Evolutionary conservation across 2,888 invertebrate genomes (phyloP).

Genomic region (Andrena flavipes): DNA sequence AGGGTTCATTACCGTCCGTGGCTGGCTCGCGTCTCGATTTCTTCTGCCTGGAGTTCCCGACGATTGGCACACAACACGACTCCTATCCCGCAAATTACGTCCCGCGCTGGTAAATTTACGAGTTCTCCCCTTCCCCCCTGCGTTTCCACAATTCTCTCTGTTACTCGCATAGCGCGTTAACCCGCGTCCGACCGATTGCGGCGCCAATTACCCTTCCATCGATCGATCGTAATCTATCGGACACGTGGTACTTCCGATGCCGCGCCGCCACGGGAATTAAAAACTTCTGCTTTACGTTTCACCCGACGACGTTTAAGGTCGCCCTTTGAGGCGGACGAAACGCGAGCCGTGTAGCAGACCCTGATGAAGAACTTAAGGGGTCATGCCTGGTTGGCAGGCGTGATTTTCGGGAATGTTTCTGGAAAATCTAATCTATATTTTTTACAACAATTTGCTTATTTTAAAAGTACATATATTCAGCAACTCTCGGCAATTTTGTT

Average conservation of each 20-base stretch:
- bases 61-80: slow-evolving; percentile 45
- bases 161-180: slow-evolving; percentile 12
- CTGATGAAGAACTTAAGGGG: slow-evolving; percentile 1
- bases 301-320: no score
- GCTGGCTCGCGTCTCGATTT: slow-evolving; percentile 62
- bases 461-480: no score
- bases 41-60: slow-evolving; percentile 31
- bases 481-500: no score
- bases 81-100: slow-evolving; percentile 57
- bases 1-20: slow-evolving; percentile 68
- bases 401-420: no score
- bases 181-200: slow-evolving; percentile 20
- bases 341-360: background rate
- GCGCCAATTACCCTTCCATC: slow-evolving; percentile 18
- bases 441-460: no score
- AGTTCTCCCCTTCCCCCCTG: slow-evolving; percentile 18
- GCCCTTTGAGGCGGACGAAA: no score
- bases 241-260: slow-evolving; percentile 19
- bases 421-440: no score
- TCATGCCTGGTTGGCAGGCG: no score
- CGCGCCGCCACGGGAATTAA: slow-evolving; percentile 48
- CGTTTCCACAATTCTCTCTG: background rate
- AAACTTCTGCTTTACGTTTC: slow-evolving; percentile 19
- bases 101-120: slow-evolving; percentile 59
- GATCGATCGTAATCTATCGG: slow-evolving; percentile 44